Conservation (phyloP, 2,888 invertebrate species). For the Amblyteles armatorius region DNA sequence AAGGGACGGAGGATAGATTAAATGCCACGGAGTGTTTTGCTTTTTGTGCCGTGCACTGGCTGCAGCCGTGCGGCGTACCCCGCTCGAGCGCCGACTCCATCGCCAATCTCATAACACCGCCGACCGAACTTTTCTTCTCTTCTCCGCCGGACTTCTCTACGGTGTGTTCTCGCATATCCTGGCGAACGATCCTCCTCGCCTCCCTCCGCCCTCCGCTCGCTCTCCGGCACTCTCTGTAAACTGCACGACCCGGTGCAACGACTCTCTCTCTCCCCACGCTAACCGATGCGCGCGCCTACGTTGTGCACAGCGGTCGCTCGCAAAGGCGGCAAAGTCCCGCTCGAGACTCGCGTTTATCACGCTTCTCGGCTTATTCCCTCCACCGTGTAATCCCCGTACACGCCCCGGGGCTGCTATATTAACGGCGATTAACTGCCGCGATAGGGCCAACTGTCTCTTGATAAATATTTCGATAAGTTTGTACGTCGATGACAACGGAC, state of each 20-base stretch:
- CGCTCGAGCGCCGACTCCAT: background rate
- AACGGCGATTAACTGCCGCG: constrained; percentile 35
- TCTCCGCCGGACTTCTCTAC: background rate
- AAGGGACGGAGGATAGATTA: constrained; percentile 29
- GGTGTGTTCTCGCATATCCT: constrained; percentile 11
- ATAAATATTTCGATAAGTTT: constrained; percentile 8
- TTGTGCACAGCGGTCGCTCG: constrained; percentile 32
- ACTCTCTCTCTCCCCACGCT: constrained; percentile 46
- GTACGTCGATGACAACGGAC: background rate
- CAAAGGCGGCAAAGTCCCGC: constrained; percentile 29
- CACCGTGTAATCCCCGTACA: constrained; percentile 21
- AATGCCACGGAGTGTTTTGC: constrained; percentile 30
- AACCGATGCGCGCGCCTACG: background rate
- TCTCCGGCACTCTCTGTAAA: constrained; percentile 29
- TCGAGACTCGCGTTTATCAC: constrained; percentile 48
- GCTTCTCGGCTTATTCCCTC: constrained; percentile 37
- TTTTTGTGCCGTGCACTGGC: constrained; percentile 12
- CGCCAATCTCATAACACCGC: background rate
- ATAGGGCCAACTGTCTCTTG: constrained; percentile 34
- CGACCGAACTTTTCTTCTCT: constrained; percentile 11
- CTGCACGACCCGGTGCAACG: constrained; percentile 45
- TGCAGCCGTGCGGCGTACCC: constrained; percentile 43
- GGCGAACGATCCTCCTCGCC: constrained; percentile 12
- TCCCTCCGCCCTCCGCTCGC: constrained; percentile 39
- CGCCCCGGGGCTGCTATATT: constrained; percentile 19